Conservation (phyloP, 2,888 invertebrate species). For the Synanthedon formicaeformis region DNA sequence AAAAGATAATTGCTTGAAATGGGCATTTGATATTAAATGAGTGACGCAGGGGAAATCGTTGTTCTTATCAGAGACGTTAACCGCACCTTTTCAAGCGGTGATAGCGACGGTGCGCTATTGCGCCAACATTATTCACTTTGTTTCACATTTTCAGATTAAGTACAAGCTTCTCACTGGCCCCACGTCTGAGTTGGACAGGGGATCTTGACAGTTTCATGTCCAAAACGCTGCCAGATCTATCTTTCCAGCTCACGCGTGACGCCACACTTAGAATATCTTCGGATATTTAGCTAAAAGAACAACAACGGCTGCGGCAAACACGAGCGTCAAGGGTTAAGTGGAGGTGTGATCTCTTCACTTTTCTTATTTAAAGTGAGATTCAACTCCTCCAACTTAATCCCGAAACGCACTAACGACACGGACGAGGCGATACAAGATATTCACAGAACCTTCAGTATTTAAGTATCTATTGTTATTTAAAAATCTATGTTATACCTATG, state of each 20-base stretch:
- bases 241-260: constrained; percentile 70
- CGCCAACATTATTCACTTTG: too few relatives aligned
- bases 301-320: neutral
- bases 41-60: constrained; percentile 52
- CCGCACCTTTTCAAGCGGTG: constrained; percentile 63
- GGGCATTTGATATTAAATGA: constrained; percentile 7
- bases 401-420: constrained; percentile 38
- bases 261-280: constrained; percentile 20
- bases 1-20: neutral
- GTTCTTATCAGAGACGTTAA: constrained; percentile 63
- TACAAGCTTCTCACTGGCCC: constrained; percentile 22
- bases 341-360: constrained; percentile 74
- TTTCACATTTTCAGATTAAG: too few relatives aligned
- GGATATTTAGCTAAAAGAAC: constrained; percentile 2
- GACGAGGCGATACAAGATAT: neutral
- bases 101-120: constrained; percentile 40
- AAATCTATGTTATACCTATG: too few relatives aligned
- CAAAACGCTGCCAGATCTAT: constrained; percentile 68
- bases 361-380: constrained; percentile 70
- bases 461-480: too few relatives aligned
- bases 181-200: constrained; percentile 70
- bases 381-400: constrained; percentile 73
- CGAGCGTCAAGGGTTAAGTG: constrained; percentile 63
- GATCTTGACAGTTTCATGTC: constrained; percentile 65
- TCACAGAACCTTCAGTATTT: too few relatives aligned